Evolutionary conservation across 2,797 vertebrate species (phyloP).

Genomic region (Rousettus madagascariensis): DNA sequence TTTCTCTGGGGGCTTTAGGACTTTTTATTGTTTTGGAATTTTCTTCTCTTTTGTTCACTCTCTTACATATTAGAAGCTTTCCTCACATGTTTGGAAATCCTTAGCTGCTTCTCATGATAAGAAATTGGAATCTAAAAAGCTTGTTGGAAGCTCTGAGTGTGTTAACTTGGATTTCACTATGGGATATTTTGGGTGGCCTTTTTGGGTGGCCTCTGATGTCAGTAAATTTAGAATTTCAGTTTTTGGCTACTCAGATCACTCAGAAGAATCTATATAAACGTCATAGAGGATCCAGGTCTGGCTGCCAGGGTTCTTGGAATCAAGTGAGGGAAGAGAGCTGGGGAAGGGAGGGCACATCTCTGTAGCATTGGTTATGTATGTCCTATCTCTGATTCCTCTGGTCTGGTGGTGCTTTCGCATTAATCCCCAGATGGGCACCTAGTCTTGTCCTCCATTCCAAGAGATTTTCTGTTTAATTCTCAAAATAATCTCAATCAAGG

Average conservation of each 20-base stretch:
- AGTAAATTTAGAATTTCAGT: neutral
- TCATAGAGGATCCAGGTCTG: neutral
- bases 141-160: neutral
- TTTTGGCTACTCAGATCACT: neutral
- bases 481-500: neutral
- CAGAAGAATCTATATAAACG: neutral
- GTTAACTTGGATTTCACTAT: neutral
- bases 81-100: neutral
- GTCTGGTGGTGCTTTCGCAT: neutral
- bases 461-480: neutral
- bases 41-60: neutral
- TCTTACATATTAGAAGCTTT: neutral
- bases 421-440: neutral
- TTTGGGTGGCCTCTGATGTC: neutral
- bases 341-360: neutral
- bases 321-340: neutral
- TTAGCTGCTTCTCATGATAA: neutral
- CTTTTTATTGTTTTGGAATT: neutral
- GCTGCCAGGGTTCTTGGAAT: neutral
- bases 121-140: neutral
- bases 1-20: neutral
- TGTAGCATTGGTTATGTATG: neutral
- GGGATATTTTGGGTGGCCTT: neutral
- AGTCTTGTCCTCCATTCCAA: neutral
- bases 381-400: neutral